Evolutionary conservation across 1,140 invertebrate species (phyloP), one percentile per base, ranked within the genome.

Genomic region (Zaprionus kolodkinae): DNA sequence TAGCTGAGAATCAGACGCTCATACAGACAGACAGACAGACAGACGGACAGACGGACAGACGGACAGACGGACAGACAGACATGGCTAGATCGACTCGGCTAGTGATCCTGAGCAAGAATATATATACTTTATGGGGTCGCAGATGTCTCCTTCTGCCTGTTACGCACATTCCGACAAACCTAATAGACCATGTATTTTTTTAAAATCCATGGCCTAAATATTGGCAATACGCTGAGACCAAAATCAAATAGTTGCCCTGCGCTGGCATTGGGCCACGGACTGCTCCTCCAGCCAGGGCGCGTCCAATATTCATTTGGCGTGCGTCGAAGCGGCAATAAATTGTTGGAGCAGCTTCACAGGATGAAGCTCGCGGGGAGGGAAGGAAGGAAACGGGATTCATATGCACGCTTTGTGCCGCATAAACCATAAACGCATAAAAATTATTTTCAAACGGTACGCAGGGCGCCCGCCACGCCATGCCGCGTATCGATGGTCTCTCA

Each of bases 261-360:
- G 13, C 6, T 6, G 13, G 38, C 38, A 12, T 21, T 43, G 38
- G 6, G 13, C 3, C n/a, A 0, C n/a, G 5, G 30, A 10, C 15
- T 25, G 40, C 40, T 17, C 25, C 30, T 50, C 17, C 52, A 30
- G 13, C 38, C 55, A 21, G 17, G 21, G 2, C 21, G 21, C 21
- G 75, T 57, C 83, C 83, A 87, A 86, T 86, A 86, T 86, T 80
- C 84, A 89, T 88, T 88, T 88, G 80, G 80, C 74, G 80, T 88
- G 56, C 84, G 66, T 30, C 61, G 84, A 77, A 71, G 71, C 81
- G 84, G 84, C 84, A 88, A 84, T 88, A 88, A 88, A 88, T 88
- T 72, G 80, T 62, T 74, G 68, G 76, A 45, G 40, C 40, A 15
- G 73, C 79, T 81, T 63, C 11, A 11, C 45, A 10, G 10, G 21